These are phyloP conservation scores for Stomatorhinus ivindoensis DNA, from an alignment of 2,113 vertebrate genomes.

Conservation along the genomic window DNA sequence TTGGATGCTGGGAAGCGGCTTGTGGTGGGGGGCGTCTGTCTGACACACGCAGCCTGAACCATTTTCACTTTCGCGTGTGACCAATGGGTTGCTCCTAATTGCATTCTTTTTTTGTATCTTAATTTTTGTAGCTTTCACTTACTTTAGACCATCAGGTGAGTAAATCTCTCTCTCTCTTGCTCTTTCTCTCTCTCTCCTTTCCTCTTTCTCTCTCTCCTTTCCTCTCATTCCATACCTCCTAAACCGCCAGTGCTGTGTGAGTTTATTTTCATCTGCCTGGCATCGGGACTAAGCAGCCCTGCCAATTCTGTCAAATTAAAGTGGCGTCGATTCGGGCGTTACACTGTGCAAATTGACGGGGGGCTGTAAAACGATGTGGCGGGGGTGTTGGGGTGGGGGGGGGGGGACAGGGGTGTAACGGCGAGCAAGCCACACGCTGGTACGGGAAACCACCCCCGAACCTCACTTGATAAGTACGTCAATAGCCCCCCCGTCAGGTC, in stretches of 20 bases:
- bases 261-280: conserved; percentile 4
- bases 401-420: neutral
- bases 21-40: neutral
- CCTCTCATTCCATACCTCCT: conserved; percentile 37
- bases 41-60: neutral
- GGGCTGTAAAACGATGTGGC: neutral
- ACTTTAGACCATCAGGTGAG: conserved; percentile 65
- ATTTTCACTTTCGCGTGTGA: neutral
- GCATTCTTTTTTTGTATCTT: conserved; percentile 23
- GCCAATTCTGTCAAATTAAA: conserved; percentile 12
- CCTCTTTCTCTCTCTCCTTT: neutral
- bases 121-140: conserved; percentile 61
- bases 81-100: neutral
- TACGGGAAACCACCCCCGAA: neutral
- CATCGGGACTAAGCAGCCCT: neutral
- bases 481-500: neutral
- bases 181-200: neutral
- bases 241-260: neutral
- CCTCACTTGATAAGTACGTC: neutral
- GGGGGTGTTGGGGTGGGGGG: neutral
- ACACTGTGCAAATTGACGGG: neutral
- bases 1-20: neutral
- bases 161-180: neutral
- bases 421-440: neutral
- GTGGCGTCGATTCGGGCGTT: neutral